A percentile compares a stretch with the other conserved stretches of the same genome.
These are phyloP conservation scores for Galaxias olidus DNA, from an alignment of 2,797 vertebrate genomes.

Conservation along the genomic window DNA sequence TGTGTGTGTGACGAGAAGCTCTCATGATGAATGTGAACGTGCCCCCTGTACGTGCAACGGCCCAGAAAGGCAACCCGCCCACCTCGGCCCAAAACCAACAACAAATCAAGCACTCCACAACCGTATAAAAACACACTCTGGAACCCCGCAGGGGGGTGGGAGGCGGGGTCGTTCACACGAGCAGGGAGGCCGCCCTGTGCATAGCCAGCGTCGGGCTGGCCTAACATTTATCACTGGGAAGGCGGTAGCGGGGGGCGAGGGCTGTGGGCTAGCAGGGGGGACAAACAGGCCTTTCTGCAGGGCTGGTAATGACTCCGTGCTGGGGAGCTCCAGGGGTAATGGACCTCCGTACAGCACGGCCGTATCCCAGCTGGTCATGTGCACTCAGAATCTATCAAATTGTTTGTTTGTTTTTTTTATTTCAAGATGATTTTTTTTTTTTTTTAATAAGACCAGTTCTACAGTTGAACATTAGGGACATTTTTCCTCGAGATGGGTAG, in stretches of 20 bases:
- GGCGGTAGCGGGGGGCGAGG: conserved; percentile 45
- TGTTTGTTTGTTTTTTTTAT: no score
- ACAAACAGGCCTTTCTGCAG: conserved; percentile 56
- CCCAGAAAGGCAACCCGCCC: conserved; percentile 15
- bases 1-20: background rate
- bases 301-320: conserved; percentile 65
- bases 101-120: conserved; percentile 59
- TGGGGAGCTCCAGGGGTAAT: conserved; percentile 56
- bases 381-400: no score
- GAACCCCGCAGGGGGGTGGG: no score
- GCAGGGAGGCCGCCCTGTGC: no score
- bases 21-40: conserved; percentile 10
- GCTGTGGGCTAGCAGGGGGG: conserved; percentile 45
- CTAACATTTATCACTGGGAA: conserved; percentile 69
- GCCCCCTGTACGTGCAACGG: conserved; percentile 35
- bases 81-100: conserved; percentile 27
- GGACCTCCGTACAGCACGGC: conserved; percentile 48
- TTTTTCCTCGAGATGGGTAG: conserved; percentile 8
- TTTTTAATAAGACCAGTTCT: background rate
- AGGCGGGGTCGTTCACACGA: no score
- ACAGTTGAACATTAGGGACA: conserved; percentile 41
- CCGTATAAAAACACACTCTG: conserved; percentile 21
- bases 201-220: background rate
- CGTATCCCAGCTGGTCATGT: no score
- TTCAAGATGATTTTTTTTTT: no score